These are phyloP conservation scores for Drosophila kanapiae DNA, from an alignment of 1,140 invertebrate species.

Conservation along the genomic window DNA sequence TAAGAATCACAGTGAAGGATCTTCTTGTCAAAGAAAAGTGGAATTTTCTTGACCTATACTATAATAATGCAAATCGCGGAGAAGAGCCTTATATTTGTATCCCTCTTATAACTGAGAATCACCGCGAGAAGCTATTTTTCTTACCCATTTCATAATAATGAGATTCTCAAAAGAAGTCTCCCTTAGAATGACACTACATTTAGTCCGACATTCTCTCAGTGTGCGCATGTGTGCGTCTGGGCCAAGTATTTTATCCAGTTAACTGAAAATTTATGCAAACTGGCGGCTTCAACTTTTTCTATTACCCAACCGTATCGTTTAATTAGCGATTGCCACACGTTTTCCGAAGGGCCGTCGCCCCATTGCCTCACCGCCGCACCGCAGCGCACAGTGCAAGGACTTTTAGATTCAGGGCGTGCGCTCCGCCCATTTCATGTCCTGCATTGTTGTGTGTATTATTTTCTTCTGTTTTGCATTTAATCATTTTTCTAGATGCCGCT, in stretches of 20 bases:
- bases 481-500: conserved; percentile 63
- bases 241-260: conserved; percentile 38
- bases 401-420: conserved; percentile 2
- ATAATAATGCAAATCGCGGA: neutral
- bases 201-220: conserved; percentile 13
- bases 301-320: conserved; percentile 73
- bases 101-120: neutral
- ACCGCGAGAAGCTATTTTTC: neutral
- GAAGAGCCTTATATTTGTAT: neutral
- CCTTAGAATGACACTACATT: neutral
- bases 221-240: conserved; percentile 16
- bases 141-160: neutral
- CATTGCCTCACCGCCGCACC: neutral
- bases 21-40: neutral
- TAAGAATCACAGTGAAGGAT: too few relatives aligned
- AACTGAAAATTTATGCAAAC: conserved; percentile 74
- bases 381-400: neutral
- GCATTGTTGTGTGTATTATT: conserved; percentile 43
- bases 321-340: conserved; percentile 66
- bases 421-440: conserved; percentile 60
- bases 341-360: conserved; percentile 1
- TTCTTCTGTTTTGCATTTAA: conserved; percentile 69
- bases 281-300: conserved; percentile 59
- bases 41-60: neutral
- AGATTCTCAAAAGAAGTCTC: neutral